These are phyloP conservation scores for Pelusios castaneus DNA, from an alignment of 2,113 vertebrate species.

Conservation along the genomic window DNA sequence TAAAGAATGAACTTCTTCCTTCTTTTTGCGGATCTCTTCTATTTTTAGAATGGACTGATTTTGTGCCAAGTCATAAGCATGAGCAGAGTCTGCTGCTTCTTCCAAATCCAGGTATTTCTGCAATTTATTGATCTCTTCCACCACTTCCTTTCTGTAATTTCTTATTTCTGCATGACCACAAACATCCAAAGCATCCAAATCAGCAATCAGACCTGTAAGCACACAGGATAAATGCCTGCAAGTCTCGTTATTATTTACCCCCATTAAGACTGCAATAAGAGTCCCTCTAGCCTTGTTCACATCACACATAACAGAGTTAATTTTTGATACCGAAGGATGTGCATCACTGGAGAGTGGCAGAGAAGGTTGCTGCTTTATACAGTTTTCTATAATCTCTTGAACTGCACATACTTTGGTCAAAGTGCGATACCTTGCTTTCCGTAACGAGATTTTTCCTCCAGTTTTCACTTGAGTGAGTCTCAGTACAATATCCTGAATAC, in stretches of 20 bases:
- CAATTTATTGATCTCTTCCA: constrained; percentile 94
- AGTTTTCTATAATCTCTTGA: constrained; percentile 91
- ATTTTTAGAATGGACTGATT: constrained; percentile 95
- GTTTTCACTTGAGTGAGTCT: constrained; percentile 95
- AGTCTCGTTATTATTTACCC: constrained; percentile 88
- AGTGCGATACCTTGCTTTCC: constrained; percentile 92
- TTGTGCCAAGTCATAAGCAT: constrained; percentile 90
- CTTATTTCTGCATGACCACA: constrained; percentile 88
- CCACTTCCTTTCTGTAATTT: constrained; percentile 94
- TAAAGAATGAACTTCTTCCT: constrained; percentile 83
- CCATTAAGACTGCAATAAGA: constrained; percentile 92
- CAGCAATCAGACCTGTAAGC: constrained; percentile 91
- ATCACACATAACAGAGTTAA: constrained; percentile 93
- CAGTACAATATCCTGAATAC: constrained; percentile 89
- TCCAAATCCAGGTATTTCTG: constrained; percentile 93
- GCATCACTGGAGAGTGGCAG: constrained; percentile 91
- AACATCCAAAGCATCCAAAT: constrained; percentile 94
- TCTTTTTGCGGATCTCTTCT: constrained; percentile 87
- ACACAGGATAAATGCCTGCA: constrained; percentile 92
- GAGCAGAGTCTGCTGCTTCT: constrained; percentile 88
- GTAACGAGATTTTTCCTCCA: constrained; percentile 87
- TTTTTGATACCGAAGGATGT: constrained; percentile 89
- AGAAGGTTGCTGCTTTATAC: constrained; percentile 84
- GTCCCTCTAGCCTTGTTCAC: constrained; percentile 92
- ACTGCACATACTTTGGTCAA: constrained; percentile 91